Percentiles rank a stretch among this genome's conserved stretches.
phyloP scores from a whole-genome alignment of 2,113 vertebrate genomes.

The Columba janthina region DNA sequence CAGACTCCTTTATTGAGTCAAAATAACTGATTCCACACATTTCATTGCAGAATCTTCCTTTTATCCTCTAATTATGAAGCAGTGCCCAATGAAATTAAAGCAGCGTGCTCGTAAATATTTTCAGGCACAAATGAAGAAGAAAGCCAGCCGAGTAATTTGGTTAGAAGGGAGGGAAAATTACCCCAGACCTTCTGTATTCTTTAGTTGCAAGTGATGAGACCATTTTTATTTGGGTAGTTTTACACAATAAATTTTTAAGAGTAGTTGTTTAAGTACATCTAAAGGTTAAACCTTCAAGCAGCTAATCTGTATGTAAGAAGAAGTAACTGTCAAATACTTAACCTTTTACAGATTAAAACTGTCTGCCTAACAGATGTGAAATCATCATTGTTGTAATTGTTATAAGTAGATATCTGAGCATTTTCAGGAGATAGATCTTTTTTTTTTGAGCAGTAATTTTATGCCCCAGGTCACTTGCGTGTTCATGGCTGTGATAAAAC shows the following conservation, averaged over 20 bases:
- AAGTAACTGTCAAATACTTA: slow-evolving; percentile 76
- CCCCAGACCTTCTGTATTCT: slow-evolving; percentile 8
- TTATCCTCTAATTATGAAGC: slow-evolving; percentile 54
- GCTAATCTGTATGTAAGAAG: slow-evolving; percentile 73
- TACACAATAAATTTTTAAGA: slow-evolving; percentile 60
- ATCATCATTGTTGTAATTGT: slow-evolving; percentile 67
- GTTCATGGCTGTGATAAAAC: slow-evolving; percentile 52
- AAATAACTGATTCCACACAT: slow-evolving; percentile 35
- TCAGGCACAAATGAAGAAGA: slow-evolving; percentile 41
- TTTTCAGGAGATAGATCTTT: slow-evolving; percentile 49
- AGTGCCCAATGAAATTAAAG: slow-evolving; percentile 16
- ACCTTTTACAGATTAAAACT: slow-evolving; percentile 77
- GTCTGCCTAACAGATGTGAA: slow-evolving; percentile 74
- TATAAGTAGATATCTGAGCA: slow-evolving; percentile 65
- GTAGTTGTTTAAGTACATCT: slow-evolving; percentile 64
- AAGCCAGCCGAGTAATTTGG: slow-evolving; percentile 43
- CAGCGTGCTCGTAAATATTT: slow-evolving; percentile 31
- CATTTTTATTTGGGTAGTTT: slow-evolving; percentile 69
- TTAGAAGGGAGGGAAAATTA: slow-evolving; percentile 10
- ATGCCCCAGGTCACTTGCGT: slow-evolving; percentile 53
- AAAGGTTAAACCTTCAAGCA: slow-evolving; percentile 73
- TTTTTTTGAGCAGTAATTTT: slow-evolving; percentile 45
- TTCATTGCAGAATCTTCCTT: slow-evolving; percentile 4
- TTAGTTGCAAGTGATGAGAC: slow-evolving; percentile 35
- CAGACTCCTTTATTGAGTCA: background rate